phyloP scores from a whole-genome alignment of 2,888 invertebrate genomes.

The Bursaphelenchus okinawaensis region DNA sequence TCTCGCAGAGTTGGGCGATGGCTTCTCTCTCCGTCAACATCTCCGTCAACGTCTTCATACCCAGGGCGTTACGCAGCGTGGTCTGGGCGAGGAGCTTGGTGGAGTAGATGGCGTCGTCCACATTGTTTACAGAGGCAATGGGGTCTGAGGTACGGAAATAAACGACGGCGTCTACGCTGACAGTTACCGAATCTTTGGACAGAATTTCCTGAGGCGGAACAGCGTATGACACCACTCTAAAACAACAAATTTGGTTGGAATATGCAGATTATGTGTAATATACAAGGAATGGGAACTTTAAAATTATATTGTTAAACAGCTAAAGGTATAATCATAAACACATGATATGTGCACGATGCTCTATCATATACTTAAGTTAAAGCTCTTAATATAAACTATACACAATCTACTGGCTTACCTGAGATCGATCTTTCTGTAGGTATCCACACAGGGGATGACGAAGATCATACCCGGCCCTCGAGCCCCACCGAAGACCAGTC shows the following conservation, averaged over 20 bases:
- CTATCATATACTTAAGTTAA: too few relatives aligned
- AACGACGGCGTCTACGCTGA: constrained; percentile 45
- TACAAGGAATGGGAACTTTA: too few relatives aligned
- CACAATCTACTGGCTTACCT: too few relatives aligned
- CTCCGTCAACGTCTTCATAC: constrained; percentile 89
- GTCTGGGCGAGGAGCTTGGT: constrained; percentile 67
- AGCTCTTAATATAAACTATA: not conserved
- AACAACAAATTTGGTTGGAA: not conserved
- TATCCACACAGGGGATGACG: constrained; percentile 81
- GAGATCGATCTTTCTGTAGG: constrained; percentile 84
- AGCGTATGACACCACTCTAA: constrained; percentile 52
- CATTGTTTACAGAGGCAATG: constrained; percentile 57
- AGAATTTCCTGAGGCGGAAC: constrained; percentile 58
- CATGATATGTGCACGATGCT: too few relatives aligned
- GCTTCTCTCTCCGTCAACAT: constrained; percentile 86
- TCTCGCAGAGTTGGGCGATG: constrained; percentile 58
- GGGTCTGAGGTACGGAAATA: constrained; percentile 56
- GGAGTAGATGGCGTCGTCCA: constrained; percentile 64
- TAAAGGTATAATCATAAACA: too few relatives aligned
- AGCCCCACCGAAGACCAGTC: constrained; percentile 71
- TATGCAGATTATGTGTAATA: not conserved
- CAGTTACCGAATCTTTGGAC: constrained; percentile 55
- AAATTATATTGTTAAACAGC: too few relatives aligned
- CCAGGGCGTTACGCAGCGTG: constrained; percentile 76
- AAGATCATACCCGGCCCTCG: constrained; percentile 82